A percentile compares a stretch with the other conserved stretches of the same genome.
These are phyloP conservation scores for Leptoclinus maculatus DNA, from an alignment of 2,797 vertebrate genomes.

Conservation along the genomic window DNA sequence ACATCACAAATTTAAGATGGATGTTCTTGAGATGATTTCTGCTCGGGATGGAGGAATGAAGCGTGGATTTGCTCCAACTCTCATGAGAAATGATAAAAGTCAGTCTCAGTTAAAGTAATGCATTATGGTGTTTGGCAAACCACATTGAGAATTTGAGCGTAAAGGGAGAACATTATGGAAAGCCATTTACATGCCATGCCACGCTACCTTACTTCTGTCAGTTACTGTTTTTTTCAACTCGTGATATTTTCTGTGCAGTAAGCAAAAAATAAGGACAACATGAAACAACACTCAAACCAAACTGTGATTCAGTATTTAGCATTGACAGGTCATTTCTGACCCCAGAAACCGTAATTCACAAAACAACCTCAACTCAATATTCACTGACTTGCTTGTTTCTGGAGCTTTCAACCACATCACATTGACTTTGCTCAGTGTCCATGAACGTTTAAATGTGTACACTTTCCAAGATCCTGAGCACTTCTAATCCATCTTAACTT, in stretches of 20 bases:
- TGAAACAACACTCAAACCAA: background rate
- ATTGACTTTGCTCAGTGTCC: background rate
- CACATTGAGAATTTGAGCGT: background rate
- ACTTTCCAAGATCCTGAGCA: no score
- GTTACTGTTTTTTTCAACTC: background rate
- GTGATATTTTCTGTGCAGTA: background rate
- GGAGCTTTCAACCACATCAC: background rate
- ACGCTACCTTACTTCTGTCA: background rate
- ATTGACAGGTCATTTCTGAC: background rate
- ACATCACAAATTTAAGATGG: conserved; percentile 34
- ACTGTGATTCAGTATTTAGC: background rate
- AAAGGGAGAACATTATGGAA: conserved; percentile 9
- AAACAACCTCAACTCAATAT: background rate
- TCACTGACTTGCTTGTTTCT: background rate
- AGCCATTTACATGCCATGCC: background rate
- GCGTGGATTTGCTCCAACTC: conserved; percentile 34
- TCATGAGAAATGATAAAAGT: conserved; percentile 43
- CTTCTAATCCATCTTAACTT: background rate
- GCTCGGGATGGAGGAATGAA: conserved; percentile 21
- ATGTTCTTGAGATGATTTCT: conserved; percentile 55
- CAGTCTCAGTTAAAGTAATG: conserved; percentile 15
- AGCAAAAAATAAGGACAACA: background rate
- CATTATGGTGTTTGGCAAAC: background rate
- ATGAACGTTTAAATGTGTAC: background rate
- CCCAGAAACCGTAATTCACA: background rate